Percentiles rank a stretch among this genome's conserved stretches.
Evolutionary conservation across 1,140 invertebrate species (phyloP).

Genomic region (Lordiphosa stackelbergi): DNA sequence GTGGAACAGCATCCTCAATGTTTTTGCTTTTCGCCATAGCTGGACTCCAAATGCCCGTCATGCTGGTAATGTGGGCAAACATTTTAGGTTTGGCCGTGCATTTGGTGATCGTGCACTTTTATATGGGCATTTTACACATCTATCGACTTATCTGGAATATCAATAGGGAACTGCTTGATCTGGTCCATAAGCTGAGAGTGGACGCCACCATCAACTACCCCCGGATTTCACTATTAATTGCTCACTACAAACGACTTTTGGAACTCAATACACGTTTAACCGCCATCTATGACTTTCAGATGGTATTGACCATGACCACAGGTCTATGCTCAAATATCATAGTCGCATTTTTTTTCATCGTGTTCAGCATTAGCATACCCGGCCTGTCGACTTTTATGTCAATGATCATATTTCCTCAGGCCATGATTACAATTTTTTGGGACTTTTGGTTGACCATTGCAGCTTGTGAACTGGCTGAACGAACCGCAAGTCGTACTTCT

Average conservation of each 20-base stretch:
- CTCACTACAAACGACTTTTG: not conserved
- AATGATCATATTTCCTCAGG: slow-evolving; percentile 8
- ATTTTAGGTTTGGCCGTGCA: not conserved
- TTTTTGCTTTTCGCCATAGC: too few relatives aligned
- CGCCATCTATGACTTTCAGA: slow-evolving; percentile 32
- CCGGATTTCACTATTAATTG: not conserved
- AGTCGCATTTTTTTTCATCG: slow-evolving; percentile 18
- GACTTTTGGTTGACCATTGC: slow-evolving; percentile 49
- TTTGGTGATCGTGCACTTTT: not conserved
- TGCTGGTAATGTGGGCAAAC: not conserved
- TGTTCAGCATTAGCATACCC: slow-evolving; percentile 13
- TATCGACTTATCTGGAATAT: not conserved
- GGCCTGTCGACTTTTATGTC: not conserved
- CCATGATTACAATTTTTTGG: slow-evolving; percentile 24
- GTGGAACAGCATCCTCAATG: too few relatives aligned
- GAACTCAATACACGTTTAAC: slow-evolving; percentile 23
- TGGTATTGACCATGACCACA: slow-evolving; percentile 11
- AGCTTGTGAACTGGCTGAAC: slow-evolving; percentile 28
- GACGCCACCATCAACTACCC: not conserved
- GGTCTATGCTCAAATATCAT: slow-evolving; percentile 23
- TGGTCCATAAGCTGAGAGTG: not conserved
- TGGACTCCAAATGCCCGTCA: too few relatives aligned
- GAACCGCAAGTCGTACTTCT: slow-evolving; percentile 19
- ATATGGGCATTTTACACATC: not conserved
- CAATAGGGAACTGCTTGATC: not conserved